phyloP scores from a whole-genome alignment of 2,797 vertebrate genomes.

The Gymnodraco acuticeps region DNA sequence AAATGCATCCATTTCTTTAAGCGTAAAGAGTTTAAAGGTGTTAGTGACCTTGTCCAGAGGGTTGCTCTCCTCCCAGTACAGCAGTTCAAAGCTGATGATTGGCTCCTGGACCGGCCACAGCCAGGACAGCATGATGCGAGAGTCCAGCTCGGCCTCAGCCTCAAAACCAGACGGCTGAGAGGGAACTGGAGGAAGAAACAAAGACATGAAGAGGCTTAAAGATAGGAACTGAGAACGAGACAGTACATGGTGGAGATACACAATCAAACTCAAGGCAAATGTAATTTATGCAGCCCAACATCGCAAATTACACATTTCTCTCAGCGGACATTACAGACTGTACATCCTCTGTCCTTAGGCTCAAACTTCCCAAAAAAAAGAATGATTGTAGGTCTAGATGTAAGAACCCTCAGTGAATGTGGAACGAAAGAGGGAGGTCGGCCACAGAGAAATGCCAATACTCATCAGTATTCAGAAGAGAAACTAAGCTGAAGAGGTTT shows the following conservation, averaged over 20 bases:
- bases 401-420: not conserved
- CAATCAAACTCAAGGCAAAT: too few species aligned
- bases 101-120: conserved; percentile 92
- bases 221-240: not conserved
- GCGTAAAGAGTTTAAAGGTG: not conserved
- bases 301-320: too few species aligned
- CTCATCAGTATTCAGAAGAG: conserved; percentile 15
- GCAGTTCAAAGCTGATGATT: conserved; percentile 90
- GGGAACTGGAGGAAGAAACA: conserved; percentile 86
- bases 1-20: too few species aligned
- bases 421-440: not conserved
- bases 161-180: conserved; percentile 92
- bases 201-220: not conserved
- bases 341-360: too few species aligned
- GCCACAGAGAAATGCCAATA: not conserved
- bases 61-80: conserved; percentile 90
- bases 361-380: too few species aligned
- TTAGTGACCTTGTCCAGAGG: conserved; percentile 88
- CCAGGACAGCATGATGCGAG: conserved; percentile 93
- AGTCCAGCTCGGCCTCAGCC: conserved; percentile 94
- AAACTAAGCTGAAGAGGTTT: not conserved
- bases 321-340: too few species aligned
- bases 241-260: not conserved
- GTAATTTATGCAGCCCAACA: too few species aligned
- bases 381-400: too few species aligned